A percentile compares a stretch with the other conserved stretches of the same genome.
These are phyloP conservation scores for Atrichornis clamosus DNA, from an alignment of 2,113 vertebrate genomes.

Conservation along the genomic window DNA sequence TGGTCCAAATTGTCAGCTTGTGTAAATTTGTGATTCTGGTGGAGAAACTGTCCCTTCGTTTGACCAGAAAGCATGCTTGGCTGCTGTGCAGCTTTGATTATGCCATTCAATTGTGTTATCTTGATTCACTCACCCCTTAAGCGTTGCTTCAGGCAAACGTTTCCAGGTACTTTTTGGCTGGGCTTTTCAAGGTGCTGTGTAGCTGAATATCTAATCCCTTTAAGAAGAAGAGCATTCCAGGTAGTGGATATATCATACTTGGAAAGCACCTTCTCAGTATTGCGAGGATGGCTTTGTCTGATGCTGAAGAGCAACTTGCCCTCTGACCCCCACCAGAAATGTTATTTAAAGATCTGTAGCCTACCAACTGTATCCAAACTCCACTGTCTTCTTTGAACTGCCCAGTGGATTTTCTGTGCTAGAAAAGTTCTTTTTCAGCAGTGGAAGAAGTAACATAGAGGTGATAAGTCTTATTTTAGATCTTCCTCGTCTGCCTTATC, in stretches of 20 bases:
- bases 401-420: neutral
- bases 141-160: neutral
- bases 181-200: neutral
- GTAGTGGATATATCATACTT: neutral
- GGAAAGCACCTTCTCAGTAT: neutral
- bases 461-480: neutral
- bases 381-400: neutral
- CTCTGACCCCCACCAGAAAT: neutral
- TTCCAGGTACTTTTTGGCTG: neutral
- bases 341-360: neutral
- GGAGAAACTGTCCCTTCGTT: neutral
- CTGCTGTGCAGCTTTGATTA: neutral
- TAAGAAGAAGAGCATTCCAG: neutral
- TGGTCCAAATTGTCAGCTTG: neutral
- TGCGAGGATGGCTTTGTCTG: neutral
- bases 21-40: neutral
- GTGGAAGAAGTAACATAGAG: neutral
- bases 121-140: neutral
- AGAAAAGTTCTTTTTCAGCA: neutral
- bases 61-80: neutral
- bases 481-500: neutral
- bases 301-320: neutral
- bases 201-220: neutral
- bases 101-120: neutral
- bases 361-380: neutral